These are phyloP conservation scores for Chinchilla lanigera DNA, from an alignment of 2,113 vertebrate species.

Conservation along the genomic window DNA sequence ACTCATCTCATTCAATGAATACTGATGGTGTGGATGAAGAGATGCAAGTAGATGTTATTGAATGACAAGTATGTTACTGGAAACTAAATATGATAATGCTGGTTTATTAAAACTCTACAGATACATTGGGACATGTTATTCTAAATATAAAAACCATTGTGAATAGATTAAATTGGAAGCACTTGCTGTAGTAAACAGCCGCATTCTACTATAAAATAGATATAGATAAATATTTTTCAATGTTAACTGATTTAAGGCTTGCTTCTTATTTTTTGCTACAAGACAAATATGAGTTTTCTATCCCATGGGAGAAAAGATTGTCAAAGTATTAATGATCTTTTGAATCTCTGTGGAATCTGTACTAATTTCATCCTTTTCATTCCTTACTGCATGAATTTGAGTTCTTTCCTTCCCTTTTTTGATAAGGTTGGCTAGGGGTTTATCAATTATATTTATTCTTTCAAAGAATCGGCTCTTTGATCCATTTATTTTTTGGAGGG, in stretches of 20 bases:
- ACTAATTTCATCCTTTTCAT: too few relatives aligned
- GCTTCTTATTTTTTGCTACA: background rate
- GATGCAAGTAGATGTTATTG: background rate
- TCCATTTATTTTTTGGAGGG: too few relatives aligned
- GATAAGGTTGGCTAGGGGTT: too few relatives aligned
- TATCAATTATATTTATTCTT: too few relatives aligned
- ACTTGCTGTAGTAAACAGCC: slow-evolving; percentile 50
- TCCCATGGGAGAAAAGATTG: too few relatives aligned
- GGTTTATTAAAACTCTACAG: slow-evolving; percentile 6
- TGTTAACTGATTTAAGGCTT: background rate
- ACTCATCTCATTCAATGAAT: background rate
- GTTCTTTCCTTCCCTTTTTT: too few relatives aligned
- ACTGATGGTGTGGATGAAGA: background rate
- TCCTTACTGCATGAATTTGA: too few relatives aligned
- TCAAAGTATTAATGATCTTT: too few relatives aligned
- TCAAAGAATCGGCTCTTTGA: too few relatives aligned
- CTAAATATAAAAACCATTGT: slow-evolving; percentile 39
- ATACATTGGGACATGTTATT: background rate
- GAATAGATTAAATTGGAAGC: slow-evolving; percentile 43
- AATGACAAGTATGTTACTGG: background rate
- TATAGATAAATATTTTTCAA: slow-evolving; percentile 44
- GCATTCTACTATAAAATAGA: slow-evolving; percentile 32
- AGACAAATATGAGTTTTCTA: too few relatives aligned
- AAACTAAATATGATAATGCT: slow-evolving; percentile 59
- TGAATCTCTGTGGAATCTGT: too few relatives aligned